phyloP scores from a whole-genome alignment of 2,888 invertebrate species.

The Oscheius sp. region DNA sequence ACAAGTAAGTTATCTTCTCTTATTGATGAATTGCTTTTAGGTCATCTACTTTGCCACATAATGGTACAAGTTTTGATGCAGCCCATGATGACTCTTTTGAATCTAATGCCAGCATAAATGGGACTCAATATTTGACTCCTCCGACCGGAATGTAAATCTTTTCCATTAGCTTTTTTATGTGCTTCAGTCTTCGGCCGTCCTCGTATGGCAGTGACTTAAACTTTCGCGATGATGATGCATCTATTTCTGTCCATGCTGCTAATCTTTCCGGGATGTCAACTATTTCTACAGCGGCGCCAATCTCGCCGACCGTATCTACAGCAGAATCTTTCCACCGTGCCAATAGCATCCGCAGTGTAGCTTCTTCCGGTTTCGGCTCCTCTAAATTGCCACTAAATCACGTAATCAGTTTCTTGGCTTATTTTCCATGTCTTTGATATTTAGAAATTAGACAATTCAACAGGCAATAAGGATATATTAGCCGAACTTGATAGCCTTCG shows the following conservation, averaged over 20 bases:
- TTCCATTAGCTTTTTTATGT: not conserved
- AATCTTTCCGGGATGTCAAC: not conserved
- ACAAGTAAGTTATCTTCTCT: constrained; percentile 15
- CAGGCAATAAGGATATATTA: constrained; percentile 47
- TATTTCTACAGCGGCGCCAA: not conserved
- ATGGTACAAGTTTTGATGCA: not conserved
- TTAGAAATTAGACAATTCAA: constrained; percentile 15
- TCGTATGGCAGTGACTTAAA: constrained; percentile 11
- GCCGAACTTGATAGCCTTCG: constrained; percentile 60
- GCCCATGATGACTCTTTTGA: constrained; percentile 3
- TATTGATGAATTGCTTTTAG: not conserved
- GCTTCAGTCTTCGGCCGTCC: constrained; percentile 5
- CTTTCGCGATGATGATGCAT: not conserved
- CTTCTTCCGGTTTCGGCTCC: constrained; percentile 47
- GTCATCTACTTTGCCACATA: constrained; percentile 11
- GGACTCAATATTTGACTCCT: constrained; percentile 4
- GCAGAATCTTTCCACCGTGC: constrained; percentile 40
- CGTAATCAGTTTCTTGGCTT: not conserved
- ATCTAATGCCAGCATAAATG: not conserved
- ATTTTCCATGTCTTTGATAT: not conserved
- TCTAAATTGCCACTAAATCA: constrained; percentile 13
- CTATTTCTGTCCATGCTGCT: not conserved
- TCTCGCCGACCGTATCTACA: constrained; percentile 32
- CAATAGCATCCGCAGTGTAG: constrained; percentile 40
- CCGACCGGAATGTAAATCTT: constrained; percentile 3